Base-by-base conservation (phyloP, 2,797 vertebrate species). In the Hippocampus kuda region DNA sequence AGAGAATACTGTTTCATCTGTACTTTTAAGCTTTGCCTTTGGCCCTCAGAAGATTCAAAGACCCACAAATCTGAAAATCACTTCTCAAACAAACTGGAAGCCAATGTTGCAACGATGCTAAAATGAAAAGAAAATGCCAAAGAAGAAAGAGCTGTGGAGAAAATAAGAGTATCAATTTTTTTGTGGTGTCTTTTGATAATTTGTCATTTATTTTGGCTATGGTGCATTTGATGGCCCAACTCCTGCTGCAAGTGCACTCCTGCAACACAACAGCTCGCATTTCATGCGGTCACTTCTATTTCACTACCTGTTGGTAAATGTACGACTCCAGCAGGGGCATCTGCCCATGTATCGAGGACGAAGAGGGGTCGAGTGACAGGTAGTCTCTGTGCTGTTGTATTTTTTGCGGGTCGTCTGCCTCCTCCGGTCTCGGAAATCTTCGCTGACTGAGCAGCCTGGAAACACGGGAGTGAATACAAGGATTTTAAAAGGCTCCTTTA, bases 311-410 rank as follows among this genome's bases (percentile, higher is more conserved):
- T 70, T 83, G 90, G 83, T 93, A 94, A 48, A 88, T 83, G 83
- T 94, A 94, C 1, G 94, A 92, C 75, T 94, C 93, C 79, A 94
- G 79, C 51, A 92, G 77, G 27, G 91, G 83, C 2, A 86, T 88
- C 81, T 96, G 90, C 89, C 91, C 85, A 79, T 82, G 90, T 12
- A 88, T 80, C 0, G 91, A 84, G 48, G 94, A 81, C 6, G 84
- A 82, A 0, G 92, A 86, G 0, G 87, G 81, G 24, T 90, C 87
- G 4, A 91, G 74, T 66, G 94, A 87, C 80, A 94, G 86, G 68
- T 95, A 93, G 78, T 96, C 92, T 89, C 94, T 76, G 75, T 94
- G 93, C 61, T 89, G 87, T 72, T 93, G 92, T 69, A 91, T 71
- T 78, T 85, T 70, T 15, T 88, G 81, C 0, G 91, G 85, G 42